phyloP scores from a whole-genome alignment of 2,113 vertebrate genomes.

The Varanus komodoensis region DNA sequence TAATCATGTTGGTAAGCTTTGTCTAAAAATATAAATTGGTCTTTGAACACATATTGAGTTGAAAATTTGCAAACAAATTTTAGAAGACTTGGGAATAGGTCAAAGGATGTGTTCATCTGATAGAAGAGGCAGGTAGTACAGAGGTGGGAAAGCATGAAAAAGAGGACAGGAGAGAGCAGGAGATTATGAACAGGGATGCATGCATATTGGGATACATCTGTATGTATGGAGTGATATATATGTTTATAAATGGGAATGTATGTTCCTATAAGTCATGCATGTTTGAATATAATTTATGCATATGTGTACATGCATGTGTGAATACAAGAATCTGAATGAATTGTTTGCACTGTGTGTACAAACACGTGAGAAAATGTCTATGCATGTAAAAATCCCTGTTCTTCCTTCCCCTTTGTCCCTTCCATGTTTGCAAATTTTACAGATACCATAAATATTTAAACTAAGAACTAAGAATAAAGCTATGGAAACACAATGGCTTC shows the following conservation, averaged over 20 bases:
- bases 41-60: not conserved
- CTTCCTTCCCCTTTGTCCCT: not conserved
- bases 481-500: no score
- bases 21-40: not conserved
- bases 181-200: not conserved
- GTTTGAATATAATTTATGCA: no score
- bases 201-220: no score
- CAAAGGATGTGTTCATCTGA: not conserved
- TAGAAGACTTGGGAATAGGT: not conserved
- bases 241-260: not conserved
- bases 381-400: no score
- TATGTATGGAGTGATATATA: not conserved
- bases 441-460: not conserved
- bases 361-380: no score
- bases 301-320: no score
- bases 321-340: not conserved
- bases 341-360: no score
- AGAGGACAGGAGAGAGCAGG: not conserved
- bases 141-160: not conserved
- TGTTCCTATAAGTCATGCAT: no score
- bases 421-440: not conserved
- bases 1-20: not conserved
- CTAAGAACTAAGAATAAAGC: not conserved
- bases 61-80: not conserved
- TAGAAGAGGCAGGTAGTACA: not conserved